Conservation (phyloP, 2,113 vertebrate genomes). For the Carassius carassius region DNA sequence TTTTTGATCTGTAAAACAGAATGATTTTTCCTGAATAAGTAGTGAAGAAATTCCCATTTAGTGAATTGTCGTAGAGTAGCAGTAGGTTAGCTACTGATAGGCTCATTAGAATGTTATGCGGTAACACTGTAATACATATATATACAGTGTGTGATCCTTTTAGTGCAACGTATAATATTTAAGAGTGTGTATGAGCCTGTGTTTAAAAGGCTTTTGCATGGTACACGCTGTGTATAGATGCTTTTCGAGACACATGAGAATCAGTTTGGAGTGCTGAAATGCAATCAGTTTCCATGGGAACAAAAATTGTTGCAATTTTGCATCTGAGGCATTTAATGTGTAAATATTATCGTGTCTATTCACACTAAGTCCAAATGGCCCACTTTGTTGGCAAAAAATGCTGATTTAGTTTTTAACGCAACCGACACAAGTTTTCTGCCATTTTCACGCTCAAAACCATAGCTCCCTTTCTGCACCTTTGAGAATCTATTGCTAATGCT, state of each 20-base stretch:
- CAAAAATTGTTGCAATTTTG: neutral
- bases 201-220: neutral
- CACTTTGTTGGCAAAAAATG: neutral
- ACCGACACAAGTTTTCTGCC: neutral
- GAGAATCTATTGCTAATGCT: neutral
- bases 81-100: neutral
- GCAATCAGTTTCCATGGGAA: neutral
- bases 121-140: neutral
- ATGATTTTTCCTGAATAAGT: neutral
- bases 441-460: neutral
- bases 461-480: neutral
- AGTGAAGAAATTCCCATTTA: neutral
- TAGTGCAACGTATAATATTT: neutral
- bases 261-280: neutral
- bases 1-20: too few species aligned
- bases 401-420: neutral
- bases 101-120: neutral
- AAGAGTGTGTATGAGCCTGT: neutral
- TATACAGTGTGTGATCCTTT: neutral
- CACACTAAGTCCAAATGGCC: neutral
- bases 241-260: neutral
- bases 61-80: neutral
- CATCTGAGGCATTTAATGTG: neutral
- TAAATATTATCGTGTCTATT: neutral
- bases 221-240: neutral